Evolutionary conservation across 2,888 invertebrate genomes (phyloP), one percentile per base, ranked within the genome.

Genomic region (Poecilus cupreus): DNA sequence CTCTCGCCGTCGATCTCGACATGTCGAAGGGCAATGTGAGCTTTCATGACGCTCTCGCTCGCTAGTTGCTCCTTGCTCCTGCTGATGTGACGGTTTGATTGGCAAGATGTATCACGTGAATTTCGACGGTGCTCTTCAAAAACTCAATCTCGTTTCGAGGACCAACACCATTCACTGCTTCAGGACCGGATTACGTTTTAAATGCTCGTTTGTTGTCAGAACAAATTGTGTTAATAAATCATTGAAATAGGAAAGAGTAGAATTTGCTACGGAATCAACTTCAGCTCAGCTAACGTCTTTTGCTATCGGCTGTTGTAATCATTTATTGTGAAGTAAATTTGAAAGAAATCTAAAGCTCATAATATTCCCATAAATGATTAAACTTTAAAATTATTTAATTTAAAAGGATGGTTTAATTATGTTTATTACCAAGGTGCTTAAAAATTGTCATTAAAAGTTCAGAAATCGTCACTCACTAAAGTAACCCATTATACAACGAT

Each of bases 31-130:
- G 51, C 18, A 22, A 20, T 51, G 51, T 51, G 51, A 22, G 51
- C 8, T 20, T 18, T 37, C 37, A 64, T 57, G 64, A n/a, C 64
- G 24, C 64, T 24, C 64, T 18, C 10, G 5, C 18, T 18, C 26
- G 26, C 24, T 26, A 54, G 54, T 54, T 54, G 10, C 1, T 32
- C 20, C 39, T 70, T 39, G 20, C 13, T 46, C 20, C 0, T n/a
- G 72, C 4, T 24, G 60, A 78, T 64, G 78, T 79, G 79, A 79
- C 79, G 79, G 46, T 68, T 79, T 79, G 68, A 79, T 79, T 79
- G 79, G 70, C 79, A 32, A 68, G 76, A 76, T 57, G 54, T 70
- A 68, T 64, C 64, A 78, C 78, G 43, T 22, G 68, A 79, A 68
- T 54, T 70, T 57, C 54, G 57, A 54, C 49, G 22, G 49, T 32